A percentile compares a stretch with the other conserved stretches of the same genome.
These are phyloP conservation scores for Acanthaster planci DNA, from an alignment of 35 echinoderm and acorn worm species.

Conservation along the genomic window DNA sequence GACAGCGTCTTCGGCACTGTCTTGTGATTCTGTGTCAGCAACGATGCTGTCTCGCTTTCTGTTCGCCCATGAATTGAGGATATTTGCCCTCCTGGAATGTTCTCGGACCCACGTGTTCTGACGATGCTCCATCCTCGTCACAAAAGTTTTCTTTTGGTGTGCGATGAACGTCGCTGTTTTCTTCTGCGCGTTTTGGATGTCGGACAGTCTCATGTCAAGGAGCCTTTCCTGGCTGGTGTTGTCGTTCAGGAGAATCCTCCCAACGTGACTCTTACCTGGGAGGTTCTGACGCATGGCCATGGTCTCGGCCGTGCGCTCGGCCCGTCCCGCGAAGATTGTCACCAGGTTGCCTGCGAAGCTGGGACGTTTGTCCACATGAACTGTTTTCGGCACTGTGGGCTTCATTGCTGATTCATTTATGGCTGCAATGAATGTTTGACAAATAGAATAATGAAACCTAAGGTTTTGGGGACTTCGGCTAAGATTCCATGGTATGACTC, in stretches of 20 bases:
- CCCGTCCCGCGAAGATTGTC: constrained; percentile 56
- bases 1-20: background rate
- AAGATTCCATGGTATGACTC: too few relatives aligned
- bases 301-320: constrained; percentile 48
- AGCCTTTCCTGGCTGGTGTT: constrained; percentile 69
- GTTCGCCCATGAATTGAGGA: constrained; percentile 23
- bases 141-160: constrained; percentile 67
- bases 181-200: constrained; percentile 47
- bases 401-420: background rate
- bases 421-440: too few relatives aligned
- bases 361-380: constrained; percentile 45
- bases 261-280: constrained; percentile 65
- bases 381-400: constrained; percentile 19
- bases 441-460: too few relatives aligned
- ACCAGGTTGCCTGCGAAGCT: constrained; percentile 55
- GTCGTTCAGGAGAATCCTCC: constrained; percentile 59
- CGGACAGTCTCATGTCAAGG: constrained; percentile 62
- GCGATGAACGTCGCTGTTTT: constrained; percentile 44
- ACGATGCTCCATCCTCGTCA: constrained; percentile 53
- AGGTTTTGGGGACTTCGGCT: too few relatives aligned
- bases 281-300: constrained; percentile 40
- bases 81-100: constrained; percentile 41
- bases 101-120: constrained; percentile 63
- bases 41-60: constrained; percentile 1
- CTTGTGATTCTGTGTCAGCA: background rate